phyloP scores from a whole-genome alignment of 1,140 invertebrate genomes.

The Microvelia longipes region DNA sequence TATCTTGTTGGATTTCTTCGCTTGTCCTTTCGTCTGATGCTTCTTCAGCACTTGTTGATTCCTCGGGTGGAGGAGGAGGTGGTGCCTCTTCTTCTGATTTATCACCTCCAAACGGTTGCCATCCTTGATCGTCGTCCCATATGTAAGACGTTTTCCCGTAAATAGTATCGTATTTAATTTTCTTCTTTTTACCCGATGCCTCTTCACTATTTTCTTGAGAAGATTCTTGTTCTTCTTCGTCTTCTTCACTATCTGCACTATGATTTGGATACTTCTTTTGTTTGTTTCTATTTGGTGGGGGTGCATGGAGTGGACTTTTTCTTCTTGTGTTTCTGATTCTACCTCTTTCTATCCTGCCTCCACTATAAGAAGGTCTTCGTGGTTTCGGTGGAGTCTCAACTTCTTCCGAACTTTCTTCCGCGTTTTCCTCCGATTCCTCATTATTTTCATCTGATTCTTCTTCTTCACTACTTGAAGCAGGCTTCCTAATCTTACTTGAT shows the following conservation, averaged over 20 bases:
- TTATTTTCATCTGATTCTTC: slow-evolving; percentile 3
- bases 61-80: background rate
- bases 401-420: background rate
- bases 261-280: background rate
- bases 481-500: background rate
- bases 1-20: background rate
- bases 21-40: background rate
- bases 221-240: background rate
- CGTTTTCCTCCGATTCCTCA: background rate
- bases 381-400: background rate
- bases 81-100: background rate
- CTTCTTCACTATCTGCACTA: background rate
- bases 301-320: background rate
- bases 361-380: background rate
- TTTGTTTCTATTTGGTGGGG: slow-evolving; percentile 1
- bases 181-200: background rate
- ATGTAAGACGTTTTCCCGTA: slow-evolving; percentile 1
- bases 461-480: background rate
- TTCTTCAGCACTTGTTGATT: background rate
- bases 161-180: background rate
- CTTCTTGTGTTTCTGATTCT: too few species aligned
- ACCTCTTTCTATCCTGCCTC: too few species aligned
- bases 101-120: background rate
- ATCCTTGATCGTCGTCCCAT: background rate
- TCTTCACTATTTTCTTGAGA: background rate